Conservation (phyloP, 2,113 vertebrate species). For the Ailuropoda melanoleuca region DNA sequence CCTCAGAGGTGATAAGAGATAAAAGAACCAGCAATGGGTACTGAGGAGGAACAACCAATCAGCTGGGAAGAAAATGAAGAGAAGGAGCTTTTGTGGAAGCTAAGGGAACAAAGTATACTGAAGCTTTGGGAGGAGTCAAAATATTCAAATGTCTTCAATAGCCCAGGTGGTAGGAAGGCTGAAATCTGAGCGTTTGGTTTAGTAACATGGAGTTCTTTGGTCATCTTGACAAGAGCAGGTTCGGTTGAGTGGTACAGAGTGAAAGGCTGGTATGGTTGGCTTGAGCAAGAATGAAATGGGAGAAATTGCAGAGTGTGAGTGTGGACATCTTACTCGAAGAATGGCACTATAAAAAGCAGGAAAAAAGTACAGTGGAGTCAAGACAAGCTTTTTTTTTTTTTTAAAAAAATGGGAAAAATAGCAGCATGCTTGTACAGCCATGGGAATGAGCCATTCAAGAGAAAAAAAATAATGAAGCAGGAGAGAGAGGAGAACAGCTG, state of each 20-base stretch:
- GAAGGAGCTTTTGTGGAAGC: background rate
- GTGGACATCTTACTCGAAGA: background rate
- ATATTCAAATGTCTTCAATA: background rate
- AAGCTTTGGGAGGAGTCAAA: fast-evolving
- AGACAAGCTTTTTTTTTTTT: background rate
- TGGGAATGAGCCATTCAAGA: background rate
- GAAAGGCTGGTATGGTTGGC: background rate
- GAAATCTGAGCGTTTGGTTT: background rate
- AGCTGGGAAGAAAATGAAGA: background rate
- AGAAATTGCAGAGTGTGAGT: background rate
- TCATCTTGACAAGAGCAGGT: background rate
- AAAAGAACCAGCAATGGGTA: background rate
- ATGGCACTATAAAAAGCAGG: background rate
- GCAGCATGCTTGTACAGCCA: background rate
- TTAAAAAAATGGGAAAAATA: background rate
- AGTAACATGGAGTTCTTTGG: background rate
- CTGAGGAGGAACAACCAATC: background rate
- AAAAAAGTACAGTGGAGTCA: background rate
- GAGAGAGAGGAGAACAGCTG: background rate
- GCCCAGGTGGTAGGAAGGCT: background rate
- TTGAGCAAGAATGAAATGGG: background rate
- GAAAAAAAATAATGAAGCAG: background rate
- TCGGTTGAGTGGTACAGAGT: background rate
- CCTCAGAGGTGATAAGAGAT: background rate
- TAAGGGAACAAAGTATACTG: background rate